Percentiles rank a stretch among this genome's conserved stretches.
Evolutionary conservation across 1,140 invertebrate species (phyloP).

Genomic region (Epicauta chinensis): DNA sequence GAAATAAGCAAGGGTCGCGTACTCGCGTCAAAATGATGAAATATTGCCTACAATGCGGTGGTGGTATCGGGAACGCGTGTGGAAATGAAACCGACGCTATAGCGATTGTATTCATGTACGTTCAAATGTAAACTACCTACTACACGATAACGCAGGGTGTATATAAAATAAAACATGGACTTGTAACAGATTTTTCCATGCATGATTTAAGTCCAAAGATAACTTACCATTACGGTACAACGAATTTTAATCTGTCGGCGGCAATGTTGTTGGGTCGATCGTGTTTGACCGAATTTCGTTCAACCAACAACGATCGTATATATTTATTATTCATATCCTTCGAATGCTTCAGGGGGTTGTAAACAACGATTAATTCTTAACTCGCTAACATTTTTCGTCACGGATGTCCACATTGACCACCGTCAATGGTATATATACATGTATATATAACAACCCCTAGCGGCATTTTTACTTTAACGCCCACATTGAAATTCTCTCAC

Average conservation of each 20-base stretch:
- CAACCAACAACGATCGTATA: conserved; percentile 1
- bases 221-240: conserved; percentile 3
- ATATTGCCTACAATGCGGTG: conserved; percentile 23
- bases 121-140: conserved; percentile 28
- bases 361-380: conserved; percentile 15
- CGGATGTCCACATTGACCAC: conserved; percentile 4
- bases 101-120: conserved; percentile 22
- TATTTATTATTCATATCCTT: conserved; percentile 15
- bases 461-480: too few species aligned
- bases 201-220: conserved; percentile 19
- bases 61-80: conserved; percentile 20
- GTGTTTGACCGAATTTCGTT: conserved; percentile 9
- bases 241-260: conserved; percentile 11
- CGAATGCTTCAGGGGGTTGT: conserved; percentile 12
- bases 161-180: conserved; percentile 20
- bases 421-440: too few species aligned
- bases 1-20: conserved; percentile 26
- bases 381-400: conserved; percentile 11
- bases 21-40: conserved; percentile 25
- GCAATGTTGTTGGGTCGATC: conserved; percentile 2
- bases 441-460: too few species aligned
- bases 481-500: too few species aligned
- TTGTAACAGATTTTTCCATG: conserved; percentile 12
- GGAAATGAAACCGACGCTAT: conserved; percentile 14
- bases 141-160: conserved; percentile 23